Evolutionary conservation across 2,888 invertebrate species (phyloP).

Genomic region (Ectropis crepuscularia): DNA sequence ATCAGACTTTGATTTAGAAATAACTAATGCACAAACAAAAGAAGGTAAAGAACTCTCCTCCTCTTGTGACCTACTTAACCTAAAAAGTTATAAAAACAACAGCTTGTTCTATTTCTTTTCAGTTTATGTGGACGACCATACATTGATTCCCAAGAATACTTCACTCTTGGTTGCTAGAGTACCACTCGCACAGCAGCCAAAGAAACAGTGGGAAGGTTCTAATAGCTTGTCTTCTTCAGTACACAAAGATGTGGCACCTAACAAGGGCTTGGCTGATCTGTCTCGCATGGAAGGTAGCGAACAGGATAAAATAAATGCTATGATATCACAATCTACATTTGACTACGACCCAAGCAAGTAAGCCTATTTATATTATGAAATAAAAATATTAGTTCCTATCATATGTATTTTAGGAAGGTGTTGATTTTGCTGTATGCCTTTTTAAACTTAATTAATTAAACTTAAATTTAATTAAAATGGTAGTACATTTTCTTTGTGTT

Average conservation of each 20-base stretch:
- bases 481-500: too few relatives aligned
- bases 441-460: neutral
- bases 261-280: slow-evolving; percentile 91
- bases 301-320: slow-evolving; percentile 98
- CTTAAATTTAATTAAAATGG: neutral
- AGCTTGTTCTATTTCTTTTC: slow-evolving; percentile 45
- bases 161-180: slow-evolving; percentile 97
- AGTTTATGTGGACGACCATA: slow-evolving; percentile 96
- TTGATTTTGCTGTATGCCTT: too few relatives aligned
- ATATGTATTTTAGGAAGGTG: neutral
- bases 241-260: slow-evolving; percentile 79
- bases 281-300: slow-evolving; percentile 96
- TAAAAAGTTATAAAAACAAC: slow-evolving; percentile 1
- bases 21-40: slow-evolving; percentile 98
- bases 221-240: slow-evolving; percentile 74
- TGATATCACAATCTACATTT: slow-evolving; percentile 98
- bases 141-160: slow-evolving; percentile 98
- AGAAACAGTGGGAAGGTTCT: slow-evolving; percentile 90
- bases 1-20: slow-evolving; percentile 97
- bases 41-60: slow-evolving; percentile 88
- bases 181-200: slow-evolving; percentile 91
- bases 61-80: slow-evolving; percentile 1
- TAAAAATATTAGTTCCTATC: neutral
- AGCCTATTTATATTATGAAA: slow-evolving; percentile 59
- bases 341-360: slow-evolving; percentile 99